Conservation (phyloP, 2,113 vertebrate species). For the Turnix velox region DNA sequence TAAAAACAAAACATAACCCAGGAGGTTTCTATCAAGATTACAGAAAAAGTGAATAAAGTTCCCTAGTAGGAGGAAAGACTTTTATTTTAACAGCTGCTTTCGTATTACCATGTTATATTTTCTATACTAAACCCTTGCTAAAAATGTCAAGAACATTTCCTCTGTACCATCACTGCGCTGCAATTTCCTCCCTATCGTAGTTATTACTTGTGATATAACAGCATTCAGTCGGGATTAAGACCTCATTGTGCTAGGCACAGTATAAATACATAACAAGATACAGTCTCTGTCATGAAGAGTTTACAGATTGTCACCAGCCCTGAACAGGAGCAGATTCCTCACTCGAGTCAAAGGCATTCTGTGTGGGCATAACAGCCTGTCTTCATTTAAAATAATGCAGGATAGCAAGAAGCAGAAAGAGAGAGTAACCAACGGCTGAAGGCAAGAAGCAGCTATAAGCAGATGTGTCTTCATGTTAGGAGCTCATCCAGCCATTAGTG, state of each 20-base stretch:
- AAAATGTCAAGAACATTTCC: background rate
- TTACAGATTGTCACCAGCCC: slow-evolving; percentile 30
- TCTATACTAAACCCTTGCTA: background rate
- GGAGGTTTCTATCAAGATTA: background rate
- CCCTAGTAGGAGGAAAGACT: background rate
- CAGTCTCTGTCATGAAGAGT: slow-evolving; percentile 8
- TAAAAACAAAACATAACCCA: slow-evolving; percentile 54
- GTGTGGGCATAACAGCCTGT: slow-evolving; percentile 42
- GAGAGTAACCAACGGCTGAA: background rate
- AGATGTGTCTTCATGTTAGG: background rate
- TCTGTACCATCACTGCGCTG: background rate
- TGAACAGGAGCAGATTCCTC: slow-evolving; percentile 34
- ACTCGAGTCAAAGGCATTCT: background rate
- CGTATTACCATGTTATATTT: background rate
- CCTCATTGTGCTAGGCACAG: slow-evolving; percentile 14
- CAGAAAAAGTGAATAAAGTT: background rate
- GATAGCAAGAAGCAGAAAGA: background rate
- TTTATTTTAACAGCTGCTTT: background rate
- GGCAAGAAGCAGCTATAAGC: background rate
- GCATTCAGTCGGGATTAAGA: slow-evolving; percentile 9
- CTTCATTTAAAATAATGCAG: slow-evolving; percentile 2
- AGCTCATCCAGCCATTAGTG: background rate
- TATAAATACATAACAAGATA: background rate
- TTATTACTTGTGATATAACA: background rate
- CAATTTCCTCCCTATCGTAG: background rate